These are phyloP conservation scores for Apotomis turbidana DNA, from an alignment of 2,888 invertebrate species.

Conservation along the genomic window DNA sequence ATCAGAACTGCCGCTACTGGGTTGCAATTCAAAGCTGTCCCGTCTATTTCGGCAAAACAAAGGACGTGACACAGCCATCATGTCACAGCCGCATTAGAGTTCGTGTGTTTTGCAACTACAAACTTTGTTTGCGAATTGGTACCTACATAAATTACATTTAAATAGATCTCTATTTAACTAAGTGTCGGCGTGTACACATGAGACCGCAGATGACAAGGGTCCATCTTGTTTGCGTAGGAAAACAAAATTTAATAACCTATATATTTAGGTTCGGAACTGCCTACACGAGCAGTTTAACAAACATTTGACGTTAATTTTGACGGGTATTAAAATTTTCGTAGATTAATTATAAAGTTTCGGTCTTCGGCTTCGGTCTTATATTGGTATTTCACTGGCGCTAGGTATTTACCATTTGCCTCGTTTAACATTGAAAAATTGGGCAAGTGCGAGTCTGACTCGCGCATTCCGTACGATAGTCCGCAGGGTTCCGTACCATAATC, in stretches of 20 bases:
- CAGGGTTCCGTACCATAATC: no score
- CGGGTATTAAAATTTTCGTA: constrained; percentile 31
- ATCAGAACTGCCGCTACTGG: background rate
- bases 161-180: constrained; percentile 58
- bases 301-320: constrained; percentile 32
- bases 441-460: no score
- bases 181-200: constrained; percentile 62
- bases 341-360: background rate
- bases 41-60: constrained; percentile 2
- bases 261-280: constrained; percentile 42
- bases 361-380: background rate
- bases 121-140: constrained; percentile 41
- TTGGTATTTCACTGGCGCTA: no score
- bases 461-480: no score
- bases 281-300: constrained; percentile 56
- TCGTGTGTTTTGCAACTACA: constrained; percentile 31
- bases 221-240: constrained; percentile 57
- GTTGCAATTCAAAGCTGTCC: constrained; percentile 10
- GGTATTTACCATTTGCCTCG: no score
- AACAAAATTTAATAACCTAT: constrained; percentile 70
- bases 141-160: constrained; percentile 47
- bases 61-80: constrained; percentile 27
- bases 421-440: no score
- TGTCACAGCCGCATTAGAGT: constrained; percentile 37
- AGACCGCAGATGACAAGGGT: constrained; percentile 70